Evolutionary conservation across 2,888 invertebrate species (phyloP), one percentile per base, ranked within the genome.

Genomic region (Lordiphosa andalusiaca): DNA sequence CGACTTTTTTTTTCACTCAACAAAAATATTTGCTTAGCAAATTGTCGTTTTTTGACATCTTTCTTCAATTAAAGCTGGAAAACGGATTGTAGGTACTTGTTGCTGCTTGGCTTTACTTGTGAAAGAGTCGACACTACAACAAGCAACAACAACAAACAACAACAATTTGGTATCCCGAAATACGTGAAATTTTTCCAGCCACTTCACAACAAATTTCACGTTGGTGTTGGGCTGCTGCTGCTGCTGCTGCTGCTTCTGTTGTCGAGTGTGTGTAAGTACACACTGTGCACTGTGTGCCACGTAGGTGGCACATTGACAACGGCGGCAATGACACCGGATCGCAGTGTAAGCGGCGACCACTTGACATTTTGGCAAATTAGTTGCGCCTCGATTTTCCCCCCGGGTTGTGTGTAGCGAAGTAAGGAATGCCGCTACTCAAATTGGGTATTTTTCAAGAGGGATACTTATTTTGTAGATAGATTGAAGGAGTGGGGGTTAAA

Each of bases 291-390:
- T 42, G 51, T 59, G 44, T 49, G 49, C 53, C 36, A 55, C 49
- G 63, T 63, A 64, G 64, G 64, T 63, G 49, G 64, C 35, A 51
- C 52, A 60, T 58, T 40, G 39, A 51, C 46, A 51, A n/a, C 60
- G 48, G 62, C 60, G 48, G 62, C 56, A 55, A 25, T 30, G 12
- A 13, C 25, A 7, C 12, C 10, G 23, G 30, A 44, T 33, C 13
- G 48, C 51, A 36, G 44, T 16, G 65, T 62, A 65, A 71, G 40
- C 67, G 78, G 54, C 67, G 78, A 53, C 67, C 72, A 82, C 78
- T 82, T 78, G 75, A 82, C 78, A 78, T 78, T 78, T 70, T 67
- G 66, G 56, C 82, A 78, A 82, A 77, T 77, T 77, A 77, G 77
- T 78, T 75, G 66, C 80, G 75, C 75, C 68, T 77, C 72, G 60